Base-by-base conservation (phyloP, 2,113 vertebrate species). In the Tiliqua scincoides region DNA sequence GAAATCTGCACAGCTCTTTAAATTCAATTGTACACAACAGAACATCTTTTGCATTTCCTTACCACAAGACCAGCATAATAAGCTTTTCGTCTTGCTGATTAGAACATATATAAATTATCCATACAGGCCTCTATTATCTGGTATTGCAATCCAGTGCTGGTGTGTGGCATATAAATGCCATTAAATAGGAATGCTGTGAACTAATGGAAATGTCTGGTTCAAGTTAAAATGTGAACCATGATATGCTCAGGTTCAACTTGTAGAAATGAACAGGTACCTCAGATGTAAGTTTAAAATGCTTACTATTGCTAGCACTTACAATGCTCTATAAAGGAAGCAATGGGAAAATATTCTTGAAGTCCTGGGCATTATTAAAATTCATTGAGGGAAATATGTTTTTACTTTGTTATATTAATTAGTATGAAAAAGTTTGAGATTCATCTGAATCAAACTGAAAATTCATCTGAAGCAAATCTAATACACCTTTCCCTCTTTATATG, bases 141-240 rank as follows among this genome's bases (percentile, higher is more conserved):
- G 70, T 48, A 73, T 77, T 20, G 71, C 83, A 82, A 80, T 86
- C 73, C 74, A 61, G 77, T 83, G 70, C 67, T 78, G 57, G 6
- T 85, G 68, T 79, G 54, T 90, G 88, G 89, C 85, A 93, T 70
- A 91, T 52, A 87, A 91, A 79, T 86, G 84, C 73, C 89, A 91
- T 80, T 61, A 79, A 71, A 82, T 15, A 90, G 72, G 86, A 85
- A 86, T 37, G 30, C 85, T 40, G 76, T 62, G 84, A 88, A 2
- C 8, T 48, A 84, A 23, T 80, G 68, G 85, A 77, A 86, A 91
- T 20, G 40, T 78, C 63, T 82, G 63, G 88, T 84, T 90, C 65
- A 88, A 91, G 83, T 27, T 89, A 79, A 92, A 89, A 85, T 88
- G 61, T 89, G 79, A 67, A 59, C 77, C 89, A 61, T 79, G 84